Evolutionary conservation across 2,888 invertebrate genomes (phyloP).

Genomic region (Dioctria rufipes): DNA sequence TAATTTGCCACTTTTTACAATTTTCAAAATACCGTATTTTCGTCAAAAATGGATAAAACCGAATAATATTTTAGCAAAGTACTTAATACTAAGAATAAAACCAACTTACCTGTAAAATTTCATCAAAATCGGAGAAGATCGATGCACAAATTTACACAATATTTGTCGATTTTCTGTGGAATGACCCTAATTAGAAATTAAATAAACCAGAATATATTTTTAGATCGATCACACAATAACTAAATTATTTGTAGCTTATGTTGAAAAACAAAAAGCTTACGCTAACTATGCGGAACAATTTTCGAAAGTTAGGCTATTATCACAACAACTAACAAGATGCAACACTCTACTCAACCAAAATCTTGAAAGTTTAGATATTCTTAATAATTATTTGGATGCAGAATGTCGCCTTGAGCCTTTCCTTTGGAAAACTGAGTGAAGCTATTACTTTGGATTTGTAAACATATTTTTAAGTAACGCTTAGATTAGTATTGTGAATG

Average conservation of each 20-base stretch:
- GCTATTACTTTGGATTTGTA: not conserved
- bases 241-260: constrained; percentile 78
- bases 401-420: constrained; percentile 90
- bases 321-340: constrained; percentile 86
- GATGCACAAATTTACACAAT: no score
- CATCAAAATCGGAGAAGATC: no score
- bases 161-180: no score
- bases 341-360: constrained; percentile 88
- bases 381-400: constrained; percentile 87
- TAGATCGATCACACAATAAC: constrained; percentile 83
- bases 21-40: no score
- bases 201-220: constrained; percentile 18
- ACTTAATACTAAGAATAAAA: no score
- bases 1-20: no score
- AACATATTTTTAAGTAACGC: not conserved
- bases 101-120: no score
- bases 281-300: constrained; percentile 90
- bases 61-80: no score
- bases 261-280: constrained; percentile 87
- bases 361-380: constrained; percentile 85
- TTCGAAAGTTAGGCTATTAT: constrained; percentile 85
- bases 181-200: not conserved
- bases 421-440: constrained; percentile 68
- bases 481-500: not conserved
- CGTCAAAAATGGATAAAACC: no score